Evolutionary conservation across 2,888 invertebrate species (phyloP).

Genomic region (Orthosia incerta): DNA sequence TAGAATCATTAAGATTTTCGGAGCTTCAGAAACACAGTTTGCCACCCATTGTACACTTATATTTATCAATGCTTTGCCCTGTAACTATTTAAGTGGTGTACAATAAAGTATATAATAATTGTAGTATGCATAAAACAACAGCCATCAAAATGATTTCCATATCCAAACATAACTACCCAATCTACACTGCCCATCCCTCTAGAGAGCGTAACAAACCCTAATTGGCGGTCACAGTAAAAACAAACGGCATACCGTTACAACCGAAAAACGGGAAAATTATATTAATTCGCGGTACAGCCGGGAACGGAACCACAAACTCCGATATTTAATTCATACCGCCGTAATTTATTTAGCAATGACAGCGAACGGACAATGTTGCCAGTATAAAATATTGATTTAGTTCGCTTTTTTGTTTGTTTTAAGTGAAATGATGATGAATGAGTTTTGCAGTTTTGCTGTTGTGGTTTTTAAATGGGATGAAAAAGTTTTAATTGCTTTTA

Average conservation of each 20-base stretch:
- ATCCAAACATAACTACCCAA: constrained; percentile 27
- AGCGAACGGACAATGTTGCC: constrained; percentile 53
- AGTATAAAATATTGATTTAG: constrained; percentile 62
- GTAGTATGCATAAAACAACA: constrained; percentile 9
- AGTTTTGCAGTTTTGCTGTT: constrained; percentile 20
- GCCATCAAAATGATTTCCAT: constrained; percentile 14
- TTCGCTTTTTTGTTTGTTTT: constrained; percentile 56
- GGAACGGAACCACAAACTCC: constrained; percentile 58
- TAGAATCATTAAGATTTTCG: too few species aligned
- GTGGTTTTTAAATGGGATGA: background rate
- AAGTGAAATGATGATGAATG: constrained; percentile 49
- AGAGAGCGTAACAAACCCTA: constrained; percentile 37
- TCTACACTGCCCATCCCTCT: constrained; percentile 4
- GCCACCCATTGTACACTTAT: too few species aligned
- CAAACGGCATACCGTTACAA: constrained; percentile 44
- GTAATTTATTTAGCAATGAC: constrained; percentile 72
- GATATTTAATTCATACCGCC: constrained; percentile 69
- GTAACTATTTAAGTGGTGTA: too few species aligned
- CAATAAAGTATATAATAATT: too few species aligned
- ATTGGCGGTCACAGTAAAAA: constrained; percentile 56
- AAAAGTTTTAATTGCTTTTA: background rate
- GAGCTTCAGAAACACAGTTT: too few species aligned
- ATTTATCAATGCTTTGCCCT: too few species aligned
- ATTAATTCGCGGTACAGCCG: constrained; percentile 61
- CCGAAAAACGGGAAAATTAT: constrained; percentile 57